Evolutionary conservation across 2,888 invertebrate species (phyloP).

Genomic region (Diarsia brunnea): DNA sequence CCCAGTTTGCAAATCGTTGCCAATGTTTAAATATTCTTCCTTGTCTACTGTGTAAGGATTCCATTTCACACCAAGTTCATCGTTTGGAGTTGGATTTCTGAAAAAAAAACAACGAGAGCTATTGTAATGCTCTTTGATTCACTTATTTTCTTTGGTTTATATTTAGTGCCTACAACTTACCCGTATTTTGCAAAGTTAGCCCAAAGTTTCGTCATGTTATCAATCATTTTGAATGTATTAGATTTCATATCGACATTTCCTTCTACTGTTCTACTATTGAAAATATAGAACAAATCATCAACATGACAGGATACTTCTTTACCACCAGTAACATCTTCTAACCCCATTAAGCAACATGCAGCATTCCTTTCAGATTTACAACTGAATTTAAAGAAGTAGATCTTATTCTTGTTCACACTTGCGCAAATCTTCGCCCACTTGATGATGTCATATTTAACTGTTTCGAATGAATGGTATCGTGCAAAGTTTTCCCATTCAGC

Average conservation of each 20-base stretch:
- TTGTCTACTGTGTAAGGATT: constrained; percentile 50
- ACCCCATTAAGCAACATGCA: constrained; percentile 43
- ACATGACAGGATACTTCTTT: constrained; percentile 64
- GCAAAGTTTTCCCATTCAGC: constrained; percentile 63
- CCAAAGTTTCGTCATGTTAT: constrained; percentile 71
- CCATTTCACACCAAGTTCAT: constrained; percentile 59
- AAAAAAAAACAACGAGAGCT: constrained; percentile 15
- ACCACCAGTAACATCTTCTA: constrained; percentile 48
- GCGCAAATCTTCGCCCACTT: constrained; percentile 66
- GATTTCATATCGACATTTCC: constrained; percentile 61
- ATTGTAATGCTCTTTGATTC: too few species aligned
- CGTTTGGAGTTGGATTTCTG: constrained; percentile 69
- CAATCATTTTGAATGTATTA: constrained; percentile 68
- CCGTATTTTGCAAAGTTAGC: constrained; percentile 76
- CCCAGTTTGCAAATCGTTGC: constrained; percentile 40
- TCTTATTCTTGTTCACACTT: constrained; percentile 59
- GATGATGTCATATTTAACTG: constrained; percentile 62
- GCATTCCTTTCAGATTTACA: constrained; percentile 75
- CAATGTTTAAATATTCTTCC: constrained; percentile 54
- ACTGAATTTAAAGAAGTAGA: constrained; percentile 74
- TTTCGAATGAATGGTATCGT: constrained; percentile 64
- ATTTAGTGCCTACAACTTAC: constrained; percentile 60
- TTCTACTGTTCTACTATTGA: constrained; percentile 58
- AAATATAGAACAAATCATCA: constrained; percentile 74
- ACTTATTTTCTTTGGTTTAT: not conserved